Conservation (phyloP, 2,888 invertebrate species). For the Agrotis puta region DNA sequence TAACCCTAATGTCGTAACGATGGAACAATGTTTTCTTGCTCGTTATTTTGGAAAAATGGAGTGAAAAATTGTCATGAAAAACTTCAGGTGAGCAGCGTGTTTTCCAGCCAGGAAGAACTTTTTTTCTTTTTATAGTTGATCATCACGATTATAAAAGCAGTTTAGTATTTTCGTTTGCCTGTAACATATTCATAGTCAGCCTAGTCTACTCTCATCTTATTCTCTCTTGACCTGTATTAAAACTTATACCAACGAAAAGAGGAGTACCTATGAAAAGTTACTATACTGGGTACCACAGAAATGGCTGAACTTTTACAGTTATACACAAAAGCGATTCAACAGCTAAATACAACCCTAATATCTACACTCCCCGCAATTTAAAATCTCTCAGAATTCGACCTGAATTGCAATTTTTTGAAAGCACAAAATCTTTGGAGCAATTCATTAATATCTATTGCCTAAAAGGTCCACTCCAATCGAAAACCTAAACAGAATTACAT, state of each 20-base stretch:
- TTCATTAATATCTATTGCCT: slow-evolving; percentile 65
- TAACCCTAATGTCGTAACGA: slow-evolving; percentile 34
- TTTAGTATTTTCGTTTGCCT: neutral
- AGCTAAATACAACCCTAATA: slow-evolving; percentile 17
- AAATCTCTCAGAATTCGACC: slow-evolving; percentile 21
- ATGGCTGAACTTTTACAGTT: neutral
- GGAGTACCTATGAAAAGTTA: neutral
- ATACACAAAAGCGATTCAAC: slow-evolving; percentile 5
- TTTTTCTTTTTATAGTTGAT: neutral
- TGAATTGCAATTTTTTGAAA: slow-evolving; percentile 43
- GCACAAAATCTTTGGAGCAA: slow-evolving; percentile 57
- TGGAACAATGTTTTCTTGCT: slow-evolving; percentile 10
- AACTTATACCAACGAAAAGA: neutral
- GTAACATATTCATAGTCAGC: neutral
- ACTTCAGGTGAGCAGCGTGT: neutral
- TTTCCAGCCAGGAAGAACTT: neutral
- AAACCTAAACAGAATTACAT: slow-evolving; percentile 75
- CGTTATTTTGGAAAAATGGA: neutral
- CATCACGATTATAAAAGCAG: neutral
- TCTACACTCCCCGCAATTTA: slow-evolving; percentile 10
- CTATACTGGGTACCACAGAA: neutral
- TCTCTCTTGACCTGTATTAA: neutral
- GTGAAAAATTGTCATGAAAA: neutral
- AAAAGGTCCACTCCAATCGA: slow-evolving; percentile 66
- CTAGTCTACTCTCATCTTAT: neutral